Conservation (phyloP, 2,113 vertebrate genomes). For the Tachycineta bicolor region DNA sequence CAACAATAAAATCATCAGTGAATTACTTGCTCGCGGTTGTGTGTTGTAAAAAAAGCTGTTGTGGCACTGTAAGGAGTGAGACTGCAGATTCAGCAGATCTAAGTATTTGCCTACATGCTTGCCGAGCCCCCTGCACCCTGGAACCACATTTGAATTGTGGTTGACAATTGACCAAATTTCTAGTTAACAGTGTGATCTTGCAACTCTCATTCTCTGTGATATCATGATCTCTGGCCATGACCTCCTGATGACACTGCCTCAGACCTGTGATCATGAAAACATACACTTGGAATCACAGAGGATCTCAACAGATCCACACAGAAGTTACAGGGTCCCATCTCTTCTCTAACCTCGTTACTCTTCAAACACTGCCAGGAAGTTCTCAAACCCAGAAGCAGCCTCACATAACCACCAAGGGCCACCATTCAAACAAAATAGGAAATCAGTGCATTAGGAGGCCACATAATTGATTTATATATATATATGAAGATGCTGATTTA, state of each 20-base stretch:
- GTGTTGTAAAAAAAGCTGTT: not conserved
- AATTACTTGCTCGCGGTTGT: not conserved
- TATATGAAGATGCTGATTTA: conserved; percentile 11
- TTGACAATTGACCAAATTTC: not conserved
- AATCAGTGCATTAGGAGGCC: conserved; percentile 42
- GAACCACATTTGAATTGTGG: not conserved
- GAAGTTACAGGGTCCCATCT: not conserved
- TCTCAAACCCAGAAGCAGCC: not conserved
- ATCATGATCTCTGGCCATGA: not conserved
- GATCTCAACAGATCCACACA: not conserved
- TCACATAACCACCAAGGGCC: not conserved
- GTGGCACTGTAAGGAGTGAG: not conserved
- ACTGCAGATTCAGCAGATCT: conserved; percentile 25
- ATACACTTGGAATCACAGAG: rapidly evolving
- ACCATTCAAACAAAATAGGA: conserved; percentile 27
- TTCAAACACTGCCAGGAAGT: not conserved
- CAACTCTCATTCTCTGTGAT: not conserved
- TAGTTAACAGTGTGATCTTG: conserved; percentile 13
- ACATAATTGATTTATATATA: not conserved
- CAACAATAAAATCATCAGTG: not conserved
- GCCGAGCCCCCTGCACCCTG: conserved; percentile 10
- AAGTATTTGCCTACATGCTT: conserved; percentile 42
- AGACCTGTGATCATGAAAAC: not conserved
- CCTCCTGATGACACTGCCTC: not conserved
- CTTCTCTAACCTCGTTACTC: not conserved